These are phyloP conservation scores for Nomada goodeniana DNA, from an alignment of 2,888 invertebrate genomes.

Conservation along the genomic window DNA sequence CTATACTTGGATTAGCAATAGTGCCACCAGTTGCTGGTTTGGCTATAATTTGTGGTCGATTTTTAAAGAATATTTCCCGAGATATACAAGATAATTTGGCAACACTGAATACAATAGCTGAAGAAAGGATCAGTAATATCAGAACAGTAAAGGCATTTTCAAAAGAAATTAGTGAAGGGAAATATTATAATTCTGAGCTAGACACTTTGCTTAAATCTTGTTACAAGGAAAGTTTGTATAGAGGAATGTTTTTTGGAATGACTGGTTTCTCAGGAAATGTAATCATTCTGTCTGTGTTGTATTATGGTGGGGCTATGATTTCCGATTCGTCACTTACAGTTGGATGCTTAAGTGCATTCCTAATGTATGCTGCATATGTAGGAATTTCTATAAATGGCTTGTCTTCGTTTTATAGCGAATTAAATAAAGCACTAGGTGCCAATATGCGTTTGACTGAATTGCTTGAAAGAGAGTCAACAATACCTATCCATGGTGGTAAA, in stretches of 20 bases:
- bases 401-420: conserved; percentile 96
- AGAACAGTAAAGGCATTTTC: conserved; percentile 97
- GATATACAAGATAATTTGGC: conserved; percentile 91
- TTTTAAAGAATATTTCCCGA: conserved; percentile 93
- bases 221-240: conserved; percentile 94
- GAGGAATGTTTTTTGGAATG: conserved; percentile 96
- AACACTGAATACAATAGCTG: conserved; percentile 86
- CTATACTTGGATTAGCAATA: conserved; percentile 93
- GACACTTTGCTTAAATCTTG: conserved; percentile 90
- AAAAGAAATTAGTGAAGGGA: conserved; percentile 92
- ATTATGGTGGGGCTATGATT: conserved; percentile 96
- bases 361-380: conserved; percentile 97
- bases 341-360: conserved; percentile 96
- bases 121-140: conserved; percentile 96
- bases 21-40: conserved; percentile 95
- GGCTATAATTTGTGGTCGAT: conserved; percentile 93
- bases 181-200: conserved; percentile 89
- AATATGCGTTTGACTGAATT: conserved; percentile 95
- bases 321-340: conserved; percentile 91
- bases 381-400: conserved; percentile 95
- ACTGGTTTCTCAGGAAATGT: conserved; percentile 95
- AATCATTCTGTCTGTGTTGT: conserved; percentile 95
- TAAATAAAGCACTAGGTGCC: conserved; percentile 97
- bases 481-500: conserved; percentile 88
- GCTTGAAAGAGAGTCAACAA: conserved; percentile 91